Percentiles rank a stretch among this genome's conserved stretches.
Evolutionary conservation across 2,797 vertebrate species (phyloP).

Genomic region (Silurus aristotelis): DNA sequence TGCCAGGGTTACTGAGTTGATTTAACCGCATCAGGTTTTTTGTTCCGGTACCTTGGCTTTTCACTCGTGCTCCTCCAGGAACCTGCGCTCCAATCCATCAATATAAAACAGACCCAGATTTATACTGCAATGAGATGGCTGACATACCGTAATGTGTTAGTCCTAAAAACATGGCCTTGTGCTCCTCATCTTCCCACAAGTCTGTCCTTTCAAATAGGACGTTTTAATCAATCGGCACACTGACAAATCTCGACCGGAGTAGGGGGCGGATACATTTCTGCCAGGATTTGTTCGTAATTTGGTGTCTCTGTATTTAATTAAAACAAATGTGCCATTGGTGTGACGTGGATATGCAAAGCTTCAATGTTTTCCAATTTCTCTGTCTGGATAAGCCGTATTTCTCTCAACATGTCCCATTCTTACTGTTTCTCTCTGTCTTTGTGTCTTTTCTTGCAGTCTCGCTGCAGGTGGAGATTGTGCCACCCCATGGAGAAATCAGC

Average conservation of each 20-base stretch:
- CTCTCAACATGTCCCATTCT: background rate
- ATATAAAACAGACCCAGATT: conserved; percentile 24
- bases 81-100: conserved; percentile 26
- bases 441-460: conserved; percentile 72
- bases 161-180: conserved; percentile 35
- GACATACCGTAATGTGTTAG: conserved; percentile 47
- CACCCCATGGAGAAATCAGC: conserved; percentile 91
- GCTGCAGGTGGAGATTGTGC: conserved; percentile 93
- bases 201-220: conserved; percentile 14
- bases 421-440: background rate
- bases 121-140: conserved; percentile 30
- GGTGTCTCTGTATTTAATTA: conserved; percentile 30
- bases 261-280: conserved; percentile 15
- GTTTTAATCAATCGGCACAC: conserved; percentile 41
- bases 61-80: background rate
- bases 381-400: conserved; percentile 8
- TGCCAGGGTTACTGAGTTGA: conserved; percentile 47
- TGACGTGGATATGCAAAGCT: background rate
- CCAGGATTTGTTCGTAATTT: background rate
- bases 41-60: background rate
- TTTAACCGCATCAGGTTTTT: conserved; percentile 27
- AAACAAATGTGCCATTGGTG: conserved; percentile 6
- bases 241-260: conserved; percentile 1
- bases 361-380: background rate
- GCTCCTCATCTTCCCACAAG: conserved; percentile 22